Evolutionary conservation across 2,797 vertebrate genomes (phyloP).

Genomic region (Alauda arvensis): DNA sequence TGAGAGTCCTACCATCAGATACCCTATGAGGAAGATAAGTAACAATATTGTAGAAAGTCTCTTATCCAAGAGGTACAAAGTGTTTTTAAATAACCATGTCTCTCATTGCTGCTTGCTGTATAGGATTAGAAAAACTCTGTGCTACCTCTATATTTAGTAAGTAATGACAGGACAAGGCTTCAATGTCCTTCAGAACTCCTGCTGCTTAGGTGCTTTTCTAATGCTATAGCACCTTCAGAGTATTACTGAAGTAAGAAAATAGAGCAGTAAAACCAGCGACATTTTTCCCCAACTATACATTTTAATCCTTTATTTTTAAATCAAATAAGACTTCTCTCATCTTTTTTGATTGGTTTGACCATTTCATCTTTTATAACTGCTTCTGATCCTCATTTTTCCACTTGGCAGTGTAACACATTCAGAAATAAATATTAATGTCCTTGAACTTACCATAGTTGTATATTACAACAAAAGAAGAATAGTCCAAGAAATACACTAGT

Average conservation of each 20-base stretch:
- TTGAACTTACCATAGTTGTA: not conserved
- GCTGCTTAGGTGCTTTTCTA: not conserved
- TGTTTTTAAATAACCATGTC: not conserved
- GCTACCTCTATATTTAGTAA: not conserved
- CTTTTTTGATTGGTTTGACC: not conserved
- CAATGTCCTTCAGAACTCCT: not conserved
- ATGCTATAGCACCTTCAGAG: not conserved
- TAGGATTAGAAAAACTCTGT: not conserved
- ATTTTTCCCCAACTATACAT: not conserved
- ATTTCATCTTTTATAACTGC: not conserved
- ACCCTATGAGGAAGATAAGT: not conserved
- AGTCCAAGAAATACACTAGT: not conserved
- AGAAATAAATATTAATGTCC: not conserved
- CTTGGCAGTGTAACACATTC: not conserved
- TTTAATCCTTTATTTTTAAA: not conserved
- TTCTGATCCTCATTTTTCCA: not conserved
- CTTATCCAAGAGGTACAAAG: not conserved
- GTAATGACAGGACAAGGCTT: not conserved
- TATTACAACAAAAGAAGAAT: not conserved
- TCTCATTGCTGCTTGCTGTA: not conserved
- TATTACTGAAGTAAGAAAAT: not conserved
- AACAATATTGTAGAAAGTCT: not conserved
- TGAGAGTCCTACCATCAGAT: not conserved
- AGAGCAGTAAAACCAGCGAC: not conserved
- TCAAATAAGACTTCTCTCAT: not conserved